Base-by-base conservation (phyloP, 2,797 vertebrate species). In the Neosilurus hyrtlii region DNA sequence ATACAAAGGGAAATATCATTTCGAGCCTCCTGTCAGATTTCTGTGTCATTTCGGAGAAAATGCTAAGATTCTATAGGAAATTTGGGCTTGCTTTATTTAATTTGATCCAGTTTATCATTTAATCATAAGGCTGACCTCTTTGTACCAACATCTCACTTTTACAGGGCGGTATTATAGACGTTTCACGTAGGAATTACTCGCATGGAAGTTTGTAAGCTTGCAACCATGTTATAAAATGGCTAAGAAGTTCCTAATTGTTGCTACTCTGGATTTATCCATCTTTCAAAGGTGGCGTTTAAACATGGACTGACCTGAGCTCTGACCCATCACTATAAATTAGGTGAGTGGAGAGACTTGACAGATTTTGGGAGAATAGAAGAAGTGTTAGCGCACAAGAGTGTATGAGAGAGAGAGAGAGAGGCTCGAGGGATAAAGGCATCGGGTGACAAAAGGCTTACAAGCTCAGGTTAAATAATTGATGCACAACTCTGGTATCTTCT, bases 401-500 rank as follows among this genome's bases (percentile, higher is more conserved):
- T 35, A 1, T 16, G 18, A 49, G 37, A 70, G 35, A 70, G 68
- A n/a, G 35, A 30, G 56, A 22, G 15, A 9, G 56, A 70, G 12
- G 56, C 43, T 37, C 5, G 66, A 65, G 16, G 18, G 61, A 72
- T 9, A 56, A 52, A 0, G 8, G 35, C 54, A 52, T 84, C 78
- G 10, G 59, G 37, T 84, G 37, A 67, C 22, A 4, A n/a, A 66
- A 62, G n/a, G 30, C 59, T 11, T 26, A 56, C 20, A 37, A 49
- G 67, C 49, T 49, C 82, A 37, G 76, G 20, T 73, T 84, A 56
- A 84, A 80, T 84, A 72, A 84, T 80, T 80, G 30, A 79, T 80
- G 61, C 30, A 5, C 54, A 51, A 4, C 52, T 65, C 82, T 80
- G 37, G 7, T 22, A 22, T 79, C 74, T 49, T 57, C 67, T 65